These are phyloP conservation scores for Eustalomyia histrio DNA, from an alignment of 2,888 invertebrate species.

Conservation along the genomic window DNA sequence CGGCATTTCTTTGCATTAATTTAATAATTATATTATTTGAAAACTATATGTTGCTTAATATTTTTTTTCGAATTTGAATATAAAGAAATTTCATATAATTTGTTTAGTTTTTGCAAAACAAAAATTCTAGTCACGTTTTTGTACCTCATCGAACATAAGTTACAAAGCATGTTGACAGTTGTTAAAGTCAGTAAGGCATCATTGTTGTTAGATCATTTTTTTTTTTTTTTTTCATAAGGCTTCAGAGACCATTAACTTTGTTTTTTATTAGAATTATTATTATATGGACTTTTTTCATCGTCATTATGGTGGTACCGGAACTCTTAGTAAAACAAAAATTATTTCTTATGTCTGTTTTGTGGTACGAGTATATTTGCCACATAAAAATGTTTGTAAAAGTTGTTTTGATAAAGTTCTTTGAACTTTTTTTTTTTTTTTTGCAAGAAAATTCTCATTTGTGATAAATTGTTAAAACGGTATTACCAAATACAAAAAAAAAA, in stretches of 20 bases:
- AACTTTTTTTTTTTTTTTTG: not conserved
- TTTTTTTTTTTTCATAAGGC: not conserved
- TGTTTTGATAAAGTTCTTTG: not conserved
- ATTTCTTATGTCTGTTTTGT: not conserved
- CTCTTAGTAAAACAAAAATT: not conserved
- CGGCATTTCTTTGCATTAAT: not conserved
- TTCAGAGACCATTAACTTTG: not conserved
- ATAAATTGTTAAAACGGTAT: not conserved
- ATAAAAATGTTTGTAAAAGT: not conserved
- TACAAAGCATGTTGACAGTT: constrained; percentile 45
- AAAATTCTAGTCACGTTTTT: constrained; percentile 33
- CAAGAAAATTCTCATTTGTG: not conserved
- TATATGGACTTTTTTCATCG: not conserved
- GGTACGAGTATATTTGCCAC: not conserved
- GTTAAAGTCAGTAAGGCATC: constrained; percentile 39
- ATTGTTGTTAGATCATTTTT: not conserved
- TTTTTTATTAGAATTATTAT: not conserved
- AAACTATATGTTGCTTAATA: not conserved
- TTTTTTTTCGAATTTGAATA: not conserved
- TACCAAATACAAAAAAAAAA: not conserved
- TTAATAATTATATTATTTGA: not conserved
- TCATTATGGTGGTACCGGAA: not conserved
- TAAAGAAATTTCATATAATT: not conserved
- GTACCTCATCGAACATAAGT: not conserved
- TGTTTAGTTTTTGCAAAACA: not conserved